phyloP scores from a whole-genome alignment of 2,888 invertebrate species.

The Lissocephala sabroskyi region DNA sequence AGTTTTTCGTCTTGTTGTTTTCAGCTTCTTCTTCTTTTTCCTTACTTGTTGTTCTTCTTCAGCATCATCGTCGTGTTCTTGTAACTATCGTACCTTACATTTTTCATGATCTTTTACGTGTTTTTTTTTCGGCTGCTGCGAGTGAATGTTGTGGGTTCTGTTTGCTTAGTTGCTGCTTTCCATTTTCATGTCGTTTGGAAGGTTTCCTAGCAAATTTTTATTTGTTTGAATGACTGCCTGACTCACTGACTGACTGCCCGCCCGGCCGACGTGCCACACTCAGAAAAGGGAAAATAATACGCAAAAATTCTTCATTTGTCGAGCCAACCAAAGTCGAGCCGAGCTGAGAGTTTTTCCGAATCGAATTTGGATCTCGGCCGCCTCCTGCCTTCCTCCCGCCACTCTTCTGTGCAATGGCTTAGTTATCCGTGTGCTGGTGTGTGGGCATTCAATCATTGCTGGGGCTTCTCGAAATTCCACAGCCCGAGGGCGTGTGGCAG shows the following conservation, averaged over 20 bases:
- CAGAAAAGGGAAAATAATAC: slow-evolving; percentile 4
- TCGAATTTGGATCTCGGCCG: slow-evolving; percentile 53
- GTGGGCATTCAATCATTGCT: slow-evolving; percentile 16
- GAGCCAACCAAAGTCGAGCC: slow-evolving; percentile 7
- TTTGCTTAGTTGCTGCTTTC: slow-evolving; percentile 22
- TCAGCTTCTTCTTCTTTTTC: no score
- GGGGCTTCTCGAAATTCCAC: neutral
- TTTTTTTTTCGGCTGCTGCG: slow-evolving; percentile 14
- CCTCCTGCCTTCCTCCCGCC: slow-evolving; percentile 5
- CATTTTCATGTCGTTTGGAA: slow-evolving; percentile 50
- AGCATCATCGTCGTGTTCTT: no score
- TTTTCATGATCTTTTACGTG: slow-evolving; percentile 11
- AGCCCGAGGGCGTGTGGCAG: neutral
- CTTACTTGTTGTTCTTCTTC: no score
- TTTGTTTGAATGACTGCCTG: slow-evolving; percentile 48
- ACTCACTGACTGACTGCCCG: slow-evolving; percentile 4
- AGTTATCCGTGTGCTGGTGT: slow-evolving; percentile 22
- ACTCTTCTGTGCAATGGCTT: slow-evolving; percentile 13
- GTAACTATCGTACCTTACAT: neutral
- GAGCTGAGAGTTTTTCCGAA: slow-evolving; percentile 47
- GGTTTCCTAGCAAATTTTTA: slow-evolving; percentile 63
- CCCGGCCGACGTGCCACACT: slow-evolving; percentile 2
- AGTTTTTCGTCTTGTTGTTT: no score
- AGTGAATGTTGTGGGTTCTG: slow-evolving; percentile 18
- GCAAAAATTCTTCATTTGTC: slow-evolving; percentile 52